Conservation (phyloP, 2,888 invertebrate species). For the Agrotis exclamationis region DNA sequence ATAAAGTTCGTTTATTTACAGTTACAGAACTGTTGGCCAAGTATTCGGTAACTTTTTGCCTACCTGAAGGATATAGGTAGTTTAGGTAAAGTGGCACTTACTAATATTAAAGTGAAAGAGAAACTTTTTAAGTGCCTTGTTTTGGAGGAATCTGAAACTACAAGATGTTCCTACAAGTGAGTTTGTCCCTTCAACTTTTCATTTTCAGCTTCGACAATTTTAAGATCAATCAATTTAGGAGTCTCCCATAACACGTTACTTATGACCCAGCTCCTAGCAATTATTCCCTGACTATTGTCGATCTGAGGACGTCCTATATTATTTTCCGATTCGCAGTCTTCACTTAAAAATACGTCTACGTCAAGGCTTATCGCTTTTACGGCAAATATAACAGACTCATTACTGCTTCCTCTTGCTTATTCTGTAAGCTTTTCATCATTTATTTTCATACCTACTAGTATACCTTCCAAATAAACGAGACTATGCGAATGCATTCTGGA, state of each 20-base stretch:
- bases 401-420: neutral
- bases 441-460: neutral
- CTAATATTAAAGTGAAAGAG: no score
- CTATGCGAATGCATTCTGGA: conserved; percentile 8
- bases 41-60: neutral
- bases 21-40: neutral
- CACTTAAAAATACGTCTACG: neutral
- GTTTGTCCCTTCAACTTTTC: neutral
- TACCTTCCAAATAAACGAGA: neutral
- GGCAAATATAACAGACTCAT: neutral
- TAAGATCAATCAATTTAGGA: no score
- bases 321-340: neutral
- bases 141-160: neutral
- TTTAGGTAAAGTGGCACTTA: no score
- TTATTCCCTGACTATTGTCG: neutral
- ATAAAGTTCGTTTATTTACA: neutral
- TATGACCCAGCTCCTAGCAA: neutral
- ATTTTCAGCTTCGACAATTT: neutral
- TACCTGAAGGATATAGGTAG: conserved; percentile 4
- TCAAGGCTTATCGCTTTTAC: neutral
- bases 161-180: neutral
- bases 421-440: neutral
- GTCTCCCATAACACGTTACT: neutral
- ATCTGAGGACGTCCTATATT: no score
- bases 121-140: neutral